Evolutionary conservation across 2,888 invertebrate species (phyloP), one percentile per base, ranked within the genome.

Genomic region (Calameuta pallipes): DNA sequence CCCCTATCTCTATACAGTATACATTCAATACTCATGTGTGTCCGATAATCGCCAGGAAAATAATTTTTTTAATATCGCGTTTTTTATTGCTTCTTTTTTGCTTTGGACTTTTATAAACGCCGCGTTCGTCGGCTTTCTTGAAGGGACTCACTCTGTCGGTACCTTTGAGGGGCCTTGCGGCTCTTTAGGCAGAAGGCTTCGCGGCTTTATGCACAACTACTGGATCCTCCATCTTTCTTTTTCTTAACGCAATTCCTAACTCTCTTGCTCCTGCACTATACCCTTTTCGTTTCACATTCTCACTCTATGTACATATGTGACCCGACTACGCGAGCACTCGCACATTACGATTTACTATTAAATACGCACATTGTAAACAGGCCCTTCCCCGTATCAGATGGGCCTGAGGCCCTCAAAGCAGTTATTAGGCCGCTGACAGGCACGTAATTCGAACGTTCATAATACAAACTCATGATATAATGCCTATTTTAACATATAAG

Each of bases 361-460:
- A 90, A 89, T 90, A 84, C 90, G 83, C 87, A 90, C 89, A 88
- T 89, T 90, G 89, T 90, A 86, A 87, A 85, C 87, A 84, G 86
- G 86, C 87, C 89, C 87, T 85, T 87, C 85, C 86, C 84, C 89
- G 87, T 90, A 90, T 90, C 90, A 90, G 89, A 90, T 89, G 89
- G 86, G 85, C 84, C 79, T 35, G 81, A 83, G 85, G 83, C 84
- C 82, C 83, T 83, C 80, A 81, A 87, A 88, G 89, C 87, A 90
- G 90, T 91, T 91, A 91, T 91, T 91, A 91, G 90, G 80, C 85
- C 83, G 82, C 87, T 90, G 91, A 90, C 91, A 90, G 89, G 89
- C 89, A 90, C 88, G 88, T 90, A 90, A 91, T 90, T 89, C 90
- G 79, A 78, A 77, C 82, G 78, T 77, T 83, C 82, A 80, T 88